These are phyloP conservation scores for Incurvaria masculella DNA, from an alignment of 2,888 invertebrate species.

Conservation along the genomic window DNA sequence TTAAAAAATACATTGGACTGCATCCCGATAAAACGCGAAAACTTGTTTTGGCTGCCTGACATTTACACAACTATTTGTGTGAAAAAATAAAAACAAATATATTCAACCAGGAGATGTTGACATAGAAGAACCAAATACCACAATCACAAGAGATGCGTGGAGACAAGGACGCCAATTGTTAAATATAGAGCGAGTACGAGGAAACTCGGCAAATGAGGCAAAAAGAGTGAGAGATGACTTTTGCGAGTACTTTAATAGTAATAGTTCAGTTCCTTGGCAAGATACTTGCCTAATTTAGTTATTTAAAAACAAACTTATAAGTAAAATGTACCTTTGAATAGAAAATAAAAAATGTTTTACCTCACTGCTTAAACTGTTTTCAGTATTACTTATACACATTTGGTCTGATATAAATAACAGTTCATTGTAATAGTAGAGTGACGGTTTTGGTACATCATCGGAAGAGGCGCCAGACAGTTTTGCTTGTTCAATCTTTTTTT, in stretches of 20 bases:
- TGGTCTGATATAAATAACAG: constrained; percentile 14
- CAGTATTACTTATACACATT: constrained; percentile 15
- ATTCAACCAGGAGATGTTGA: constrained; percentile 11
- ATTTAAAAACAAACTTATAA: too few relatives aligned
- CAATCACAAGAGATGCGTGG: constrained; percentile 11
- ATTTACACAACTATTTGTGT: constrained; percentile 11
- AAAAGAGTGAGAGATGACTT: constrained; percentile 14
- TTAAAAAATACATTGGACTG: constrained; percentile 7
- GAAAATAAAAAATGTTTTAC: constrained; percentile 13
- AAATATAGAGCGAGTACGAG: constrained; percentile 13
- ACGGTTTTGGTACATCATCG: constrained; percentile 10
- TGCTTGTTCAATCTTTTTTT: constrained; percentile 14
- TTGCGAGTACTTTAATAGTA: constrained; percentile 13
- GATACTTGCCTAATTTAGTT: constrained; percentile 12
- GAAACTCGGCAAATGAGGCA: constrained; percentile 13
- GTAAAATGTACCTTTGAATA: constrained; percentile 10
- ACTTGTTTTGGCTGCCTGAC: constrained; percentile 7
- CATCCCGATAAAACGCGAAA: constrained; percentile 7
- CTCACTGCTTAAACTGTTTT: constrained; percentile 15
- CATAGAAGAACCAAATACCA: constrained; percentile 12
- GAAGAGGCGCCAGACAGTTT: too few relatives aligned
- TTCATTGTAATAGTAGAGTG: constrained; percentile 13
- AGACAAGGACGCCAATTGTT: constrained; percentile 11
- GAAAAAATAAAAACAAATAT: constrained; percentile 10
- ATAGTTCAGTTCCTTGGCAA: constrained; percentile 11